Percentiles rank a stretch among this genome's conserved stretches.
Conservation (phyloP, 2,113 vertebrate genomes). For the Tricholaema leucomelas region DNA sequence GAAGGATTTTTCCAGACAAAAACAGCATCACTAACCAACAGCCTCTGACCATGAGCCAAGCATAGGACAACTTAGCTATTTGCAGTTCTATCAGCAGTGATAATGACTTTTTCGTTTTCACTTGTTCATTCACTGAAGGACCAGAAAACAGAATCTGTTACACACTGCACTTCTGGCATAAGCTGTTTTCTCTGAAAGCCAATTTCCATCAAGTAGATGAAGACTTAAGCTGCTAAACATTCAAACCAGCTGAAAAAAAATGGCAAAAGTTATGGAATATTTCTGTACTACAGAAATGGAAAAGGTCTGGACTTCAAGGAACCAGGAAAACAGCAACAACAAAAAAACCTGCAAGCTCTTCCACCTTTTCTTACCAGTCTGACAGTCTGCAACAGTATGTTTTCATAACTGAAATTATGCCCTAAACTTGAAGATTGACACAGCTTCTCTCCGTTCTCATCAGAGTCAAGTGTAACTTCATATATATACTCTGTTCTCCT, state of each 20-base stretch:
- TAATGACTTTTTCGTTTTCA: background rate
- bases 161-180: background rate
- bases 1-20: background rate
- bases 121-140: background rate
- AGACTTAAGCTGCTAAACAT: background rate
- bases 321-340: background rate
- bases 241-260: constrained; percentile 9
- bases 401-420: background rate
- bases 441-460: background rate
- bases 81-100: background rate
- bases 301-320: background rate
- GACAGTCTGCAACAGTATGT: background rate
- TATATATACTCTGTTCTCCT: background rate
- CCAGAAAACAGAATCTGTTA: background rate
- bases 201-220: background rate
- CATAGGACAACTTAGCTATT: background rate
- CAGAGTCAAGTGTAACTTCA: background rate
- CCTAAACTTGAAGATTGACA: background rate
- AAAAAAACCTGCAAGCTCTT: background rate
- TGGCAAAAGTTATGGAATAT: background rate
- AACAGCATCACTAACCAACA: background rate
- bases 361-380: background rate
- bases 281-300: background rate
- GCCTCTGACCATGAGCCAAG: background rate
- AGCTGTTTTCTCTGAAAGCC: background rate